A percentile compares a stretch with the other conserved stretches of the same genome.
Evolutionary conservation across 1,140 invertebrate species (phyloP).

Genomic region (Idris sp.): DNA sequence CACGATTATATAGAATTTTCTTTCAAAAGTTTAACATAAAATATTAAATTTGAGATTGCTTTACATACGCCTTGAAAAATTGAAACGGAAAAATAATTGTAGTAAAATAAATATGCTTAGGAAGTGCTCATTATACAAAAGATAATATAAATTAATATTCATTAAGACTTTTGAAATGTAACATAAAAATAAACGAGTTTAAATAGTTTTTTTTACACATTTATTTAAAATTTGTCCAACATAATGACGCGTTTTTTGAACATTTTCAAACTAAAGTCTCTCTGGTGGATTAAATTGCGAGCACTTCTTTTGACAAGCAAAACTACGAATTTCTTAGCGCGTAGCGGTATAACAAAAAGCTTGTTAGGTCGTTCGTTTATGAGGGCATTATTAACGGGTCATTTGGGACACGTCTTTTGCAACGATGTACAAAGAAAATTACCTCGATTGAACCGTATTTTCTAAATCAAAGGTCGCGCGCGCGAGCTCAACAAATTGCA

Average conservation of each 20-base stretch:
- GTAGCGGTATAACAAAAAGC: constrained; percentile 16
- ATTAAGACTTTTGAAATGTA: too few species aligned
- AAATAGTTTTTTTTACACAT: too few species aligned
- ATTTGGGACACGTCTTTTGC: constrained; percentile 40
- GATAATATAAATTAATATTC: too few species aligned
- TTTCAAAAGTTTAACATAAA: too few species aligned
- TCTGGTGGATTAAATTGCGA: constrained; percentile 10
- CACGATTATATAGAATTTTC: too few species aligned
- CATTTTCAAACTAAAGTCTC: constrained; percentile 3
- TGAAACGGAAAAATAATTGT: too few species aligned
- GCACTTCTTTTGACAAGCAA: constrained; percentile 3
- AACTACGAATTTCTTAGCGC: constrained; percentile 12
- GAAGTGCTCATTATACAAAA: too few species aligned
- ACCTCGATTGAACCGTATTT: constrained; percentile 49
- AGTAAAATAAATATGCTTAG: too few species aligned
- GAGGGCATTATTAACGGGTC: constrained; percentile 45
- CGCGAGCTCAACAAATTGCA: constrained; percentile 9
- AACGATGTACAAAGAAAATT: constrained; percentile 33
- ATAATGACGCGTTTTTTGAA: not conserved
- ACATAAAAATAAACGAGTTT: too few species aligned
- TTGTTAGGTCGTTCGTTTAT: constrained; percentile 36
- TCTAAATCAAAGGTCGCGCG: constrained; percentile 36
- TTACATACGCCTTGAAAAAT: too few species aligned
- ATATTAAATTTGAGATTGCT: too few species aligned
- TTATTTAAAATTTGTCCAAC: not conserved